A percentile compares a stretch with the other conserved stretches of the same genome.
Conservation (phyloP, 2,113 vertebrate species). For the Semnornis frantzii region DNA sequence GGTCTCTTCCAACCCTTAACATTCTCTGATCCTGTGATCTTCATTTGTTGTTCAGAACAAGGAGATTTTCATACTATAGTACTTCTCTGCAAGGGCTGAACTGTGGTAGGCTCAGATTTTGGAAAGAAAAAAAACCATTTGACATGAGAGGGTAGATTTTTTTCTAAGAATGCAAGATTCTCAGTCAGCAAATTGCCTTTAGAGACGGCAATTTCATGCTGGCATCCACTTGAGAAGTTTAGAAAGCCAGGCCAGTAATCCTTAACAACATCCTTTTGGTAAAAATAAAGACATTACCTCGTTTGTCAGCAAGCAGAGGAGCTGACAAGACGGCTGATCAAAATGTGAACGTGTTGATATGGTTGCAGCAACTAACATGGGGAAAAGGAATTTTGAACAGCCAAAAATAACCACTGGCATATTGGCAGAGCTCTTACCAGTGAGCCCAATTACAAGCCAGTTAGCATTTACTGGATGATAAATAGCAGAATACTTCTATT, state of each 20-base stretch:
- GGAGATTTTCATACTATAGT: background rate
- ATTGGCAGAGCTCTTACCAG: background rate
- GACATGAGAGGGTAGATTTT: background rate
- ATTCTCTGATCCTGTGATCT: too few species aligned
- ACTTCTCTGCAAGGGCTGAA: background rate
- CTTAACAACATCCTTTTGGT: background rate
- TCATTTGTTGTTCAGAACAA: background rate
- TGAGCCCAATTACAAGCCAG: background rate
- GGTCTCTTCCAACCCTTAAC: too few species aligned
- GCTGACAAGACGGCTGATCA: background rate
- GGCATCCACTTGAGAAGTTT: slow-evolving; percentile 11
- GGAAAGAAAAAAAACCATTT: background rate
- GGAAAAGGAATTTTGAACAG: slow-evolving; percentile 3
- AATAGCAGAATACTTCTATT: background rate
- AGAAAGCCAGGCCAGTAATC: slow-evolving; percentile 8
- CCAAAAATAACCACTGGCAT: background rate
- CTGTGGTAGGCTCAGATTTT: rapidly evolving
- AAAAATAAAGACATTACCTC: background rate
- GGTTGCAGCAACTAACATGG: background rate
- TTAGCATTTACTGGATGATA: background rate
- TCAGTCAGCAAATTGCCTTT: slow-evolving; percentile 9
- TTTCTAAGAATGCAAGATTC: background rate
- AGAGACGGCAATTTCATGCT: slow-evolving; percentile 26
- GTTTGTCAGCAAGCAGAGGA: background rate
- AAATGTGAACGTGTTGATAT: background rate